phyloP scores from a whole-genome alignment of 2,113 vertebrate species.

The Elephantulus edwardii region DNA sequence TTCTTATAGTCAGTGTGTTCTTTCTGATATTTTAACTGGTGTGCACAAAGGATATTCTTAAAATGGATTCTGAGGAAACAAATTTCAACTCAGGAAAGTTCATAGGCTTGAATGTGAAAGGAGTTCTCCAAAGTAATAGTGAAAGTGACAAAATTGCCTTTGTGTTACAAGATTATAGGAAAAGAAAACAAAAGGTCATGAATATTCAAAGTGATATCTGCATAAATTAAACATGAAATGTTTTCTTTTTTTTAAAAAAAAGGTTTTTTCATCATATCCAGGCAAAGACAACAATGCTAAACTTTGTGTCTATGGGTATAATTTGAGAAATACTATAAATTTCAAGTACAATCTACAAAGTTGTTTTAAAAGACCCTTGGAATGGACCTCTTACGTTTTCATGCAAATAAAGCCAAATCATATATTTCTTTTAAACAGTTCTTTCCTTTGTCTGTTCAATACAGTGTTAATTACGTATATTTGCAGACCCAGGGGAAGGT shows the following conservation, averaged over 20 bases:
- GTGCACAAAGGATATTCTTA: conserved; percentile 31
- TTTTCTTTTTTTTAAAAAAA: too few species aligned
- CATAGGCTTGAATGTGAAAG: background rate
- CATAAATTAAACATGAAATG: background rate
- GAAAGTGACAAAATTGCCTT: background rate
- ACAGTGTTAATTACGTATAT: too few species aligned
- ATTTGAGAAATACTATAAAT: background rate
- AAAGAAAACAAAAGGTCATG: background rate
- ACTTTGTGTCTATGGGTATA: background rate
- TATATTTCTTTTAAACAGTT: too few species aligned
- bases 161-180: background rate
- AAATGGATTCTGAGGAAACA: background rate
- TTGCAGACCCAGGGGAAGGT: too few species aligned
- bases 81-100: conserved; percentile 1
- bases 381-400: too few species aligned
- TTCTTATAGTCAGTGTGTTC: conserved; percentile 38
- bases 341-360: background rate
- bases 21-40: conserved; percentile 51
- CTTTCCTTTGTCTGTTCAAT: too few species aligned
- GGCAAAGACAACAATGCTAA: background rate
- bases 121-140: background rate
- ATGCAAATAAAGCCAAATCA: too few species aligned
- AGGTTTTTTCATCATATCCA: background rate
- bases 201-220: background rate
- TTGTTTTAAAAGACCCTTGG: background rate